A percentile compares a stretch with the other conserved stretches of the same genome.
phyloP scores from a whole-genome alignment of 2,888 invertebrate genomes.

The Dynastes grantii region DNA sequence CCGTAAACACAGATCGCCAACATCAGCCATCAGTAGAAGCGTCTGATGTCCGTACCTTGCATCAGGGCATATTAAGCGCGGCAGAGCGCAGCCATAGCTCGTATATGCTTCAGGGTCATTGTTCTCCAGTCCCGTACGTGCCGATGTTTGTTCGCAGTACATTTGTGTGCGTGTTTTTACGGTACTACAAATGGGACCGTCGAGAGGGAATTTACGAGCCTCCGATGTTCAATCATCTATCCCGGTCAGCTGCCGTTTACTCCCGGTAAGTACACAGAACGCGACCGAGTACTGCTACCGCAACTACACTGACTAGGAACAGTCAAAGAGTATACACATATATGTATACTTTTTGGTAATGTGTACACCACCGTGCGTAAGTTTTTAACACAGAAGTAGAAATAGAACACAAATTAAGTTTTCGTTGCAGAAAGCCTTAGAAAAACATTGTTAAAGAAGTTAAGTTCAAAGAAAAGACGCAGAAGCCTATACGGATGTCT shows the following conservation, averaged over 20 bases:
- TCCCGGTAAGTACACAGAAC: slow-evolving; percentile 18
- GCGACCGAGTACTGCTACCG: slow-evolving; percentile 19
- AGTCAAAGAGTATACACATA: too few species aligned
- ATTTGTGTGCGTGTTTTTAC: slow-evolving; percentile 41
- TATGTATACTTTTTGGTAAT: too few species aligned
- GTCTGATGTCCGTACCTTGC: background rate
- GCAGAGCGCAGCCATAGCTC: background rate
- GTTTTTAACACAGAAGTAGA: too few species aligned
- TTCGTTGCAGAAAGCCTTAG: too few species aligned
- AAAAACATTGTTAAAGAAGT: too few species aligned
- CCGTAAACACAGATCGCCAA: slow-evolving; percentile 19
- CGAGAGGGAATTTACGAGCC: slow-evolving; percentile 48
- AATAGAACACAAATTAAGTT: too few species aligned
- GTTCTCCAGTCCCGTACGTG: slow-evolving; percentile 24
- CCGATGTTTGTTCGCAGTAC: slow-evolving; percentile 10
- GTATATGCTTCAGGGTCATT: slow-evolving; percentile 29
- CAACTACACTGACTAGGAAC: background rate
- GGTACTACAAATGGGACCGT: slow-evolving; percentile 42
- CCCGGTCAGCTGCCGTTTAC: slow-evolving; percentile 42
- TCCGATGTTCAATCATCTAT: slow-evolving; percentile 38
- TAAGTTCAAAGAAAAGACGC: too few species aligned
- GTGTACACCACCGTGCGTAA: too few species aligned
- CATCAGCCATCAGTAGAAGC: background rate
- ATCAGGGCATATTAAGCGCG: slow-evolving; percentile 6
- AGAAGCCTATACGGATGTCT: too few species aligned